Evolutionary conservation across 2,888 invertebrate genomes (phyloP).

Genomic region (Apotomis capreana): DNA sequence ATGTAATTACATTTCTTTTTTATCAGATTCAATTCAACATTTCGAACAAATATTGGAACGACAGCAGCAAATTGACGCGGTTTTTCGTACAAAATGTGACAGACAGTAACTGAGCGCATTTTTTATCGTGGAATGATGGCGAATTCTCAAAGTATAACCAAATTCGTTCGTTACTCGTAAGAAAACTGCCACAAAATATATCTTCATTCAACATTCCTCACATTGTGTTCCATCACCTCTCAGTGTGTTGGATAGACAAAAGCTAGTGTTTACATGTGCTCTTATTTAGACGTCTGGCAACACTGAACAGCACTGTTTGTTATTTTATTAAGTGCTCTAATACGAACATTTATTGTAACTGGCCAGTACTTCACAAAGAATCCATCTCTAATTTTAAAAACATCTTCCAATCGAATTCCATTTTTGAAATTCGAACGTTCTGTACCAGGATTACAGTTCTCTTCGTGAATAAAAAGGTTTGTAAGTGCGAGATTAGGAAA

Average conservation of each 20-base stretch:
- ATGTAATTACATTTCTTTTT: too few species aligned
- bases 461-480: not conserved
- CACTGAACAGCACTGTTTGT: constrained; percentile 75
- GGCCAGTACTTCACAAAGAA: constrained; percentile 69
- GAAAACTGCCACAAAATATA: not conserved
- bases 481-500: constrained; percentile 32
- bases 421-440: not conserved
- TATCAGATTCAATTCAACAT: too few species aligned
- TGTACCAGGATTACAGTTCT: not conserved
- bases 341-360: constrained; percentile 74
- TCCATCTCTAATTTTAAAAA: constrained; percentile 20
- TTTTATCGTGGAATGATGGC: too few species aligned
- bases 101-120: too few species aligned
- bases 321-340: constrained; percentile 75
- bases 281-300: constrained; percentile 70
- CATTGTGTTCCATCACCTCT: constrained; percentile 59
- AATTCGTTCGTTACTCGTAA: too few species aligned
- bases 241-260: constrained; percentile 73
- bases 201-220: constrained; percentile 22
- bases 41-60: too few species aligned
- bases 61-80: too few species aligned
- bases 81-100: too few species aligned
- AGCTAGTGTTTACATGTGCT: constrained; percentile 68
- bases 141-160: too few species aligned
- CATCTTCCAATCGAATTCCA: not conserved